Base-by-base conservation (phyloP, 2,888 invertebrate species). In the Dendrolimus pini region DNA sequence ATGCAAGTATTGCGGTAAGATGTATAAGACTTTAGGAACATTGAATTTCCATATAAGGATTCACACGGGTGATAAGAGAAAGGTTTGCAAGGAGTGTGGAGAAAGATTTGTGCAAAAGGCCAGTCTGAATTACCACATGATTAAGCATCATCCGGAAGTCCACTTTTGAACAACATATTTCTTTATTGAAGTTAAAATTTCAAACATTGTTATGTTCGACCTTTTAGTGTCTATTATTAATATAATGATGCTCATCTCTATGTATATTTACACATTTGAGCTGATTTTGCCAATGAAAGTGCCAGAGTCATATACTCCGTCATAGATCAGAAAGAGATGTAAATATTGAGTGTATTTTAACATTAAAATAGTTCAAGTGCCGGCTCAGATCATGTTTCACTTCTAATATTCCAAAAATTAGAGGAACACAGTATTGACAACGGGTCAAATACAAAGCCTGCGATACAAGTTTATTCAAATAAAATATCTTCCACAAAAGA, bases 1-100 rank as follows among this genome's bases (percentile, higher is more conserved):
- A 12, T 81, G 79, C 59, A 55, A 60, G 7, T 70, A 62, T 53
- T 81, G 81, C 61, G 67, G 68, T 12, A 79, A 81, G 60, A 64
- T 63, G n/a, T 79, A 76, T 58, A 59, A 60, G 7, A 60, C 68
- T 12, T 14, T 14, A 3, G 56, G 41, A 3, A 61, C 68, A 8
- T 41, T 67, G 57, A 55, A 12, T 7, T 3, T 54, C 10, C 74
- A 73, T 42, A 65, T 63, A 55, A 66, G 55, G 55, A 70, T 71
- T n/a, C 71, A 71, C 41, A 68, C 67, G 7, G 65, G 68, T 0
- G 64, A 59, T 6, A 59, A 56, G 56, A 54, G 58, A 42, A 60
- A 71, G 41, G 60, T 63, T 10, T 74, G 72, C 18, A n/a, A 52
- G 0, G 55, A 64, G 7, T 72, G 72, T 55, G 62, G 69, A 0